Conservation (phyloP, 2,113 vertebrate genomes). For the Hippocampus zosterae region DNA sequence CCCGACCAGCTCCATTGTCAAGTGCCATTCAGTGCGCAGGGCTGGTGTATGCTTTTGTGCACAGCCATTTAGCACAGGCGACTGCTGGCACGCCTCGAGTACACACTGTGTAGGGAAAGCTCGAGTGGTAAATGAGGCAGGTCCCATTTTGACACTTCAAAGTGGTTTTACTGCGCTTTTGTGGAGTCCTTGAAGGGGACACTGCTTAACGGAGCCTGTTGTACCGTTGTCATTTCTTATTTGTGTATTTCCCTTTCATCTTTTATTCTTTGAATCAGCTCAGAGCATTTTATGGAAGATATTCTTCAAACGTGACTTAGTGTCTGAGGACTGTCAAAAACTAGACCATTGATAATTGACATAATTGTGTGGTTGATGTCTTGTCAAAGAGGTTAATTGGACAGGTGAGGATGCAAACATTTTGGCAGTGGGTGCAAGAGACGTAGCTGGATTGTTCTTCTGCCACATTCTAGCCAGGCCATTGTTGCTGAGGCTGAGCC, state of each 20-base stretch:
- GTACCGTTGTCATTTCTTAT: conserved; percentile 22
- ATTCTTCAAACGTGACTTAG: background rate
- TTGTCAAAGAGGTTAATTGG: conserved; percentile 49
- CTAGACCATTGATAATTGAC: conserved; percentile 1
- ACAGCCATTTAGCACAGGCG: conserved; percentile 51
- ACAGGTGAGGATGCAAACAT: conserved; percentile 34
- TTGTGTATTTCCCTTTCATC: conserved; percentile 36
- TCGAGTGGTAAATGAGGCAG: conserved; percentile 44
- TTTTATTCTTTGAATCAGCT: conserved; percentile 18
- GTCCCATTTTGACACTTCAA: conserved; percentile 54
- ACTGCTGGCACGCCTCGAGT: conserved; percentile 46
- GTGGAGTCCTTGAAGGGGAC: conserved; percentile 48
- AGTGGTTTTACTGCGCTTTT: conserved; percentile 40
- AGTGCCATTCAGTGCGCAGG: conserved; percentile 50
- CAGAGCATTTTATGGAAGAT: background rate
- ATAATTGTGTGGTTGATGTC: conserved; percentile 10
- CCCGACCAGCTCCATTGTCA: conserved; percentile 60
- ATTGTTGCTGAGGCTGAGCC: conserved; percentile 57
- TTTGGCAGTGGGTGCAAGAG: conserved; percentile 44
- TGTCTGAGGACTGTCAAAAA: background rate
- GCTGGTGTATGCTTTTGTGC: conserved; percentile 61
- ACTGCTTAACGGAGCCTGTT: conserved; percentile 17
- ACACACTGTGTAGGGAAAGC: conserved; percentile 31
- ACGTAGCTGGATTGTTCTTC: conserved; percentile 39
- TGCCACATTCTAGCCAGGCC: conserved; percentile 51